phyloP scores from a whole-genome alignment of 2,797 vertebrate species.

The Emys orbicularis region DNA sequence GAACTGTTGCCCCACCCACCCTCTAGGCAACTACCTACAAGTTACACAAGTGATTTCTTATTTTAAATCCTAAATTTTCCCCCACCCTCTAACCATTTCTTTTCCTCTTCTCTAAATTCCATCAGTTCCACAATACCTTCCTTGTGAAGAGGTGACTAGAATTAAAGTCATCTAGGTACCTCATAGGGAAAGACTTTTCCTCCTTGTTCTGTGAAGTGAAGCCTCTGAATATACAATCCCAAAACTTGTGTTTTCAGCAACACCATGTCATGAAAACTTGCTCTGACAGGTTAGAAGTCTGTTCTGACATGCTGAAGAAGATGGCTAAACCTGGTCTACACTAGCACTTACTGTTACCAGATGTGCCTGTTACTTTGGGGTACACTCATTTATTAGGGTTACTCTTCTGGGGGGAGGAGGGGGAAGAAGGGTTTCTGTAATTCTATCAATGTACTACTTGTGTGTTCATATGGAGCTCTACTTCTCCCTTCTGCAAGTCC shows the following conservation, averaged over 20 bases:
- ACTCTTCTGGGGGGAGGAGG: too few species aligned
- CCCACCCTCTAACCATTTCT: background rate
- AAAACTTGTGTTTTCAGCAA: background rate
- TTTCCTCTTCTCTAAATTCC: background rate
- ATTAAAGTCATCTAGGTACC: background rate
- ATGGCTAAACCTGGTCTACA: background rate
- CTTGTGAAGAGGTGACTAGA: background rate
- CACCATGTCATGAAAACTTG: background rate
- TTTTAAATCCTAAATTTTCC: background rate
- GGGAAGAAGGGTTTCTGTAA: too few species aligned
- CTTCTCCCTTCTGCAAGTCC: too few species aligned
- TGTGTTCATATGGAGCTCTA: too few species aligned
- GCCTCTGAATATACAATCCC: background rate
- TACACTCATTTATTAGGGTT: too few species aligned
- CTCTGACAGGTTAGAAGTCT: background rate
- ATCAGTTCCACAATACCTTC: background rate
- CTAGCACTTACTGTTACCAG: background rate
- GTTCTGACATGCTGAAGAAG: background rate
- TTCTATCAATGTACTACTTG: too few species aligned
- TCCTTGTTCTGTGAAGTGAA: background rate
- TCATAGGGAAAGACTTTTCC: background rate
- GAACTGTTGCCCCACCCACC: background rate
- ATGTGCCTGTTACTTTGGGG: too few species aligned
- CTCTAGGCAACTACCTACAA: background rate
- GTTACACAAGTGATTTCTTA: background rate